These are phyloP conservation scores for Cichlasoma orientale DNA, from an alignment of 2,797 vertebrate genomes.

Conservation along the genomic window DNA sequence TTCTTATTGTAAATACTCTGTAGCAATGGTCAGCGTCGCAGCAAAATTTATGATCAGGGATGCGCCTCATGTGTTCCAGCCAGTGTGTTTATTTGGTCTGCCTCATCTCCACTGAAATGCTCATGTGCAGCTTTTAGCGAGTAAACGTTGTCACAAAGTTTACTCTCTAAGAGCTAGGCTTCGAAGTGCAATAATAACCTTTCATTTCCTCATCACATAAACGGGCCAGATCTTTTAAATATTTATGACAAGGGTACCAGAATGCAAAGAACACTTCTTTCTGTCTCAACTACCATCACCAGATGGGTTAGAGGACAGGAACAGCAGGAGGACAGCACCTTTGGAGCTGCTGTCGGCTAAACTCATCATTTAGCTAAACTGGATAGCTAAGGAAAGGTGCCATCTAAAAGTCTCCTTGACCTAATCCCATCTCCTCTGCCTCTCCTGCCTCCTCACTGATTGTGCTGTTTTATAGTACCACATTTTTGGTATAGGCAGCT, in stretches of 20 bases:
- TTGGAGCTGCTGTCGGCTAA: neutral
- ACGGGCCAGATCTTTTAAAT: neutral
- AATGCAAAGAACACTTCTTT: neutral
- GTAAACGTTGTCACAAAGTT: slow-evolving; percentile 4
- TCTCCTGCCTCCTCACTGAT: neutral
- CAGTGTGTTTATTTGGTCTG: neutral
- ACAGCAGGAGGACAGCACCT: neutral
- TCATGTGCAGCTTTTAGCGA: slow-evolving; percentile 6
- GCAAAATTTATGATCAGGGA: slow-evolving; percentile 25
- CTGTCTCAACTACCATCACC: neutral
- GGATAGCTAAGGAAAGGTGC: neutral
- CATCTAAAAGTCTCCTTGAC: neutral
- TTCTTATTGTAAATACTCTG: slow-evolving; percentile 14
- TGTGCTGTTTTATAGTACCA: neutral
- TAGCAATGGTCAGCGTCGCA: slow-evolving; percentile 14
- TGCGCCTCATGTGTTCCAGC: neutral
- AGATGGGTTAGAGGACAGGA: slow-evolving; percentile 30
- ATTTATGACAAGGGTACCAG: neutral
- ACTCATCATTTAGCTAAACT: neutral
- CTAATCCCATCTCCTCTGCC: neutral
- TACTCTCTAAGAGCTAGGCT: slow-evolving; percentile 2
- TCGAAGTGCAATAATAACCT: slow-evolving; percentile 62
- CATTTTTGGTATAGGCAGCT: neutral
- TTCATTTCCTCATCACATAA: neutral
- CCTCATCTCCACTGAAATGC: neutral